A percentile compares a stretch with the other conserved stretches of the same genome.
These are phyloP conservation scores for Fukomys damarensis DNA, from an alignment of 2,113 vertebrate genomes.

Conservation along the genomic window DNA sequence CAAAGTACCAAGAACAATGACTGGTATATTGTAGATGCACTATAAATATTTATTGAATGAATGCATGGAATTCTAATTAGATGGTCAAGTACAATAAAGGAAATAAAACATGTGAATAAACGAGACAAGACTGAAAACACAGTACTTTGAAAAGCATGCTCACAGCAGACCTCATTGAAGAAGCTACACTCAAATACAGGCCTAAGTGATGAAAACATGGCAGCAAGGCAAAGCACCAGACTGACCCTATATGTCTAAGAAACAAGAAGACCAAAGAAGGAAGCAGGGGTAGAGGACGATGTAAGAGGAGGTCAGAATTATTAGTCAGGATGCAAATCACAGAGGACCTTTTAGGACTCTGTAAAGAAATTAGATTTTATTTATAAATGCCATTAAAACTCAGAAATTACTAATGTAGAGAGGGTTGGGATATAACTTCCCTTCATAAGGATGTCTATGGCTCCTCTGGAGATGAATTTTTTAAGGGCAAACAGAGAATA, in stretches of 20 bases:
- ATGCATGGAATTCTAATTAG: conserved; percentile 20
- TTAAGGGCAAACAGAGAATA: not conserved
- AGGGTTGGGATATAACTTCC: not conserved
- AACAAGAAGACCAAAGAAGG: not conserved
- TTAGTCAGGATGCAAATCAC: not conserved
- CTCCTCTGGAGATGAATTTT: not conserved
- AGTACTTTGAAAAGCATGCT: not conserved
- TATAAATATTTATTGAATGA: not conserved
- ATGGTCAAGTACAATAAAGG: not conserved
- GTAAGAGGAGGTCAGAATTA: not conserved
- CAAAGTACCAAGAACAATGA: not conserved
- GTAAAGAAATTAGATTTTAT: not conserved
- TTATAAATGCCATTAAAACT: conserved; percentile 23
- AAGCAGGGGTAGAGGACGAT: not conserved
- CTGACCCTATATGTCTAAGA: not conserved
- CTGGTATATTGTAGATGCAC: not conserved
- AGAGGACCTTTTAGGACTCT: not conserved
- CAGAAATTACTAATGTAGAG: not conserved
- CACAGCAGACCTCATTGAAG: not conserved
- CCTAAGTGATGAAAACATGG: not conserved
- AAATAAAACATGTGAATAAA: not conserved
- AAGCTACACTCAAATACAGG: not conserved
- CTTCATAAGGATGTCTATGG: not conserved
- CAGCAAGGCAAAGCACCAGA: not conserved
- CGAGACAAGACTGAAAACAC: not conserved